Evolutionary conservation across 1,140 invertebrate species (phyloP).

Genomic region (Spodoptera litura): DNA sequence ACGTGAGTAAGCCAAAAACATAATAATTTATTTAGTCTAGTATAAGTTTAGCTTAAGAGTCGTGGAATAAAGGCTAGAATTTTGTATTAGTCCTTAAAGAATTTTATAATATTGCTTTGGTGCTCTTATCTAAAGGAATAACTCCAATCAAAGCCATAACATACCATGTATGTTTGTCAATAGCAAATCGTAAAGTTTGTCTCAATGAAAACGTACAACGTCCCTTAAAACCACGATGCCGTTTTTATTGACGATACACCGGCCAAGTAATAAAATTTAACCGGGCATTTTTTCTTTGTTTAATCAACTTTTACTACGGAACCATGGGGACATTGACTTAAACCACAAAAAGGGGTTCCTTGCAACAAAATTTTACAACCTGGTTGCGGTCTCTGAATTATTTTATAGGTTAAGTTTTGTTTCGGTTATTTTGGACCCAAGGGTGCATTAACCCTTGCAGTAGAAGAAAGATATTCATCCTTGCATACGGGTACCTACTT

Average conservation of each 20-base stretch:
- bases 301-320: constrained; percentile 19
- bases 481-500: not conserved
- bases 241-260: constrained; percentile 31
- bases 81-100: too few relatives aligned
- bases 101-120: too few relatives aligned
- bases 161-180: not conserved
- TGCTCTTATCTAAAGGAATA: too few relatives aligned
- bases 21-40: too few relatives aligned
- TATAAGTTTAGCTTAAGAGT: too few relatives aligned
- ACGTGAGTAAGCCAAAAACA: too few relatives aligned
- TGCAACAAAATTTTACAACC: constrained; percentile 38
- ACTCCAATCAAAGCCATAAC: not conserved
- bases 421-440: not conserved
- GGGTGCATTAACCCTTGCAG: not conserved
- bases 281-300: constrained; percentile 13
- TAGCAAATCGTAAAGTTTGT: constrained; percentile 11
- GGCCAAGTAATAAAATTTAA: constrained; percentile 35
- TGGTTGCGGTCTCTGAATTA: constrained; percentile 33
- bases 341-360: constrained; percentile 28
- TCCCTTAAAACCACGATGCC: constrained; percentile 20
- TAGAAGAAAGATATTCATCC: not conserved
- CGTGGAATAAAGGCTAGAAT: too few relatives aligned
- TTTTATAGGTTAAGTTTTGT: constrained; percentile 30
- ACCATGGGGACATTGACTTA: constrained; percentile 33
- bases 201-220: not conserved